phyloP scores from a whole-genome alignment of 2,888 invertebrate genomes.

The Aplocera efformata region DNA sequence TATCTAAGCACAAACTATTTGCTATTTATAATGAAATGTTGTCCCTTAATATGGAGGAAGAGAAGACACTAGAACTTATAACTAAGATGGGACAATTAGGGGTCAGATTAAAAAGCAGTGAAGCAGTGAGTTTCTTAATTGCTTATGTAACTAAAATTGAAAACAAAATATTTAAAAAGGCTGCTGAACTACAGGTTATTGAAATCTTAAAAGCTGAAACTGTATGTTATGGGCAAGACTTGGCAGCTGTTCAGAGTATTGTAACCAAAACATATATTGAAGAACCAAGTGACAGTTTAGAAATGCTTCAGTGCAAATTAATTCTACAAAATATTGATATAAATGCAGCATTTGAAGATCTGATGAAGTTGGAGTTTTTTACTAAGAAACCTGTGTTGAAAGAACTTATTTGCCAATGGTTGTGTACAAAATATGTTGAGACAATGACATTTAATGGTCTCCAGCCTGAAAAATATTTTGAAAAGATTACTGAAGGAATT shows the following conservation, averaged over 20 bases:
- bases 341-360: slow-evolving; percentile 45
- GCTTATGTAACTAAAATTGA: slow-evolving; percentile 39
- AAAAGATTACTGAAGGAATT: slow-evolving; percentile 77
- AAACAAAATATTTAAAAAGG: slow-evolving; percentile 34
- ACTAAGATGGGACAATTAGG: slow-evolving; percentile 73
- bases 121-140: slow-evolving; percentile 41
- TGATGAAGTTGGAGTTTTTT: slow-evolving; percentile 49
- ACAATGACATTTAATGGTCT: slow-evolving; percentile 50
- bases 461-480: slow-evolving; percentile 71
- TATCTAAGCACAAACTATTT: slow-evolving; percentile 80
- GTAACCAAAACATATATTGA: slow-evolving; percentile 40
- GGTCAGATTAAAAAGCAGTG: slow-evolving; percentile 43
- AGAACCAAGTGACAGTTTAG: slow-evolving; percentile 46
- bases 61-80: slow-evolving; percentile 78
- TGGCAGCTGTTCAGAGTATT: slow-evolving; percentile 40
- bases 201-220: slow-evolving; percentile 51
- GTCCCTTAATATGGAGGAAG: slow-evolving; percentile 82
- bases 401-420: slow-evolving; percentile 57
- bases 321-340: slow-evolving; percentile 51
- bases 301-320: slow-evolving; percentile 55
- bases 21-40: slow-evolving; percentile 84
- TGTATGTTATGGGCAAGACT: slow-evolving; percentile 41
- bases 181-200: slow-evolving; percentile 48
- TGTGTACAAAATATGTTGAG: slow-evolving; percentile 57
- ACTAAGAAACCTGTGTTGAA: slow-evolving; percentile 48